These are phyloP conservation scores for Villa cingulata DNA, from an alignment of 2,888 invertebrate species.

Conservation along the genomic window DNA sequence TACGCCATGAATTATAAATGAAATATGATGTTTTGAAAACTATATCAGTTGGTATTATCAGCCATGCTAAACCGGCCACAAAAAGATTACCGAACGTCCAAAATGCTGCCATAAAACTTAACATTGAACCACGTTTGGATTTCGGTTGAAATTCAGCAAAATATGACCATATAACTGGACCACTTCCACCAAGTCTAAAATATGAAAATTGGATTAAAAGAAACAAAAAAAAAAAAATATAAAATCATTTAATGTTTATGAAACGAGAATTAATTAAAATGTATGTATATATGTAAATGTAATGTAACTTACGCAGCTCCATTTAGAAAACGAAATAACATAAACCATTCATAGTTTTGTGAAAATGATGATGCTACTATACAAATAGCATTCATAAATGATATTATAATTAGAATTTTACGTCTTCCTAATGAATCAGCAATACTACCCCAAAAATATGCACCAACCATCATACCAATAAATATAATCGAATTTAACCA, in stretches of 20 bases:
- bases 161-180: slow-evolving; percentile 91
- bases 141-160: slow-evolving; percentile 91
- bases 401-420: slow-evolving; percentile 76
- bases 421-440: slow-evolving; percentile 80
- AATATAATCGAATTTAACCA: slow-evolving; percentile 71
- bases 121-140: slow-evolving; percentile 77
- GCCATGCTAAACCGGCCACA: slow-evolving; percentile 72
- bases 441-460: slow-evolving; percentile 84
- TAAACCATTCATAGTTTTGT: slow-evolving; percentile 76
- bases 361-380: slow-evolving; percentile 84
- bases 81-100: slow-evolving; percentile 90
- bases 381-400: slow-evolving; percentile 78
- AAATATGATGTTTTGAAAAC: slow-evolving; percentile 54
- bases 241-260: too few relatives aligned
- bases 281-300: neutral
- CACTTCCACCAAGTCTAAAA: slow-evolving; percentile 32
- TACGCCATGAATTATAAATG: slow-evolving; percentile 82
- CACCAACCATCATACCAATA: slow-evolving; percentile 89
- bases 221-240: too few relatives aligned
- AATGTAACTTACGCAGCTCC: slow-evolving; percentile 74
- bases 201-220: neutral
- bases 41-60: slow-evolving; percentile 56
- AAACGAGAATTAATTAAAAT: too few relatives aligned
- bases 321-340: slow-evolving; percentile 81
- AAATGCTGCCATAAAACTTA: slow-evolving; percentile 88